Base-by-base conservation (phyloP, 92 coral and sea anemone species). In the Actinernus sp. region DNA sequence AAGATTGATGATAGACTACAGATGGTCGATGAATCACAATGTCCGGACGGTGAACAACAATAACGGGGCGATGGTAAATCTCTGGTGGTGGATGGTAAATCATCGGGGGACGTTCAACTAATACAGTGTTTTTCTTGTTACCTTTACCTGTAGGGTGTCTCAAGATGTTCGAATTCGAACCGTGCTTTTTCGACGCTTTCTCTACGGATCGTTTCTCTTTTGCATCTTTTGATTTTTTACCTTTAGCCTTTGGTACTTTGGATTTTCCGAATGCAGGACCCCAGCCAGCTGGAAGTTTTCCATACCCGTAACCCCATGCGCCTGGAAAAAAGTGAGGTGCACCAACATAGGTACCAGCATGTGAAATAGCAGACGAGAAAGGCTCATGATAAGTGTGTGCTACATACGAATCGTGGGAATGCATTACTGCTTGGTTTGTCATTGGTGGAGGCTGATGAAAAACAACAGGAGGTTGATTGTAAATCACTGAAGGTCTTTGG, bases 61-160 rank as follows among this genome's bases (percentile, higher is more conserved):
- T 61, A 53, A 87, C 86, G 26, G 98, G 98, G 16, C 92, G 86
- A 47, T 95, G 92, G 57, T 95, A 95, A 26, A 95, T 89, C 78
- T 95, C 99, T n/a, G 97, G 92, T 10, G 99, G 99, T 7, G 99
- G 99, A 28, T 95, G 99, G 58, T 95, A 95, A 32, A 95, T 86
- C 85, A 95, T 74, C 8, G 99, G 88, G 2, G 99, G 99, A 16
- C 99, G 90, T 46, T 83, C 87, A 31, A 95, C 82, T 18, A 95
- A 59, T 31, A 95, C 78, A 21, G 47, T 45, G 79, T 95, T 90
- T 81, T 95, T 95, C 45, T 86, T 82, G 3, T 92, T 69, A 0
- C 85, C 92, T 38, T 85, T 64, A 13, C 38, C 73, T 13, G 72
- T 38, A 3, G 31, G 30, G 5, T 17, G 13, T 44, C 47, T 31